Conservation (phyloP, 2,113 vertebrate genomes). For the Arenaria interpres region DNA sequence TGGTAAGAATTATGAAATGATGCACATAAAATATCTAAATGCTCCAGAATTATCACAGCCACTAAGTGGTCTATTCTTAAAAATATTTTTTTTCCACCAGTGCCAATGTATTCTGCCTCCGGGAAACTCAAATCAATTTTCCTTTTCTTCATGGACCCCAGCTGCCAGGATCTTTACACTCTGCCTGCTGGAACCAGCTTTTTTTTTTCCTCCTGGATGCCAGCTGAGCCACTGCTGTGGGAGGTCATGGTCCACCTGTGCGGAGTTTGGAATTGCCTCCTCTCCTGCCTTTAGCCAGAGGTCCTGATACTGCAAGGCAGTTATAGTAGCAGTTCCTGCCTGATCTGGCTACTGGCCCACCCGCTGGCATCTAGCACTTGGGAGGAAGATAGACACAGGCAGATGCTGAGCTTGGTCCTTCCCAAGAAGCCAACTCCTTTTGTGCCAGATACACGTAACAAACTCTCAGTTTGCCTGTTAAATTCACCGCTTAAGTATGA, state of each 20-base stretch:
- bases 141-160: background rate
- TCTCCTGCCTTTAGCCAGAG: background rate
- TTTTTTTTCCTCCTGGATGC: background rate
- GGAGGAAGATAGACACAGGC: background rate
- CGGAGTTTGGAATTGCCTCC: background rate
- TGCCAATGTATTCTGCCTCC: background rate
- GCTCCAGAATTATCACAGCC: background rate
- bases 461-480: background rate
- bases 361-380: background rate
- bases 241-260: background rate
- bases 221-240: background rate
- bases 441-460: background rate
- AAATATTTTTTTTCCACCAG: background rate
- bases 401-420: background rate
- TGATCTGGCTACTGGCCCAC: background rate
- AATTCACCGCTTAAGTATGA: background rate
- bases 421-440: background rate
- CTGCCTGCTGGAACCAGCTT: background rate
- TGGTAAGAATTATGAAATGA: background rate
- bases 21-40: background rate
- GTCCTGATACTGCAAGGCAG: background rate
- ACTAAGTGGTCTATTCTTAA: background rate
- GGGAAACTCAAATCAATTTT: background rate
- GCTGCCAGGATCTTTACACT: background rate
- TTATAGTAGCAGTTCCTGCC: background rate